Conservation (phyloP, 2,888 invertebrate genomes). For the Petrolisthes cinctipes region DNA sequence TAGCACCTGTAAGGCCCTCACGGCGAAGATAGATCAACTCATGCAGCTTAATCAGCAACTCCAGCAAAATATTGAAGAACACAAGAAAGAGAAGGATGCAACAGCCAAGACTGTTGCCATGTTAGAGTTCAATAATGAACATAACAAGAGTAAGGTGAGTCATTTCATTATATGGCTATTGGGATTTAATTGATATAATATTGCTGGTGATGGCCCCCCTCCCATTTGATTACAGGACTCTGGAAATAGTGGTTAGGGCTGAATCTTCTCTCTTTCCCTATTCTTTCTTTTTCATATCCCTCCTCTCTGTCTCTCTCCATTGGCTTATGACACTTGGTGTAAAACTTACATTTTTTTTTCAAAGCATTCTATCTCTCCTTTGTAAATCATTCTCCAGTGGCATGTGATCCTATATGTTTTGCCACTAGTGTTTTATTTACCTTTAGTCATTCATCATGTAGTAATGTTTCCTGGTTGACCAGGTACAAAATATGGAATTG, state of each 20-base stretch:
- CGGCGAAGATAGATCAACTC: conserved; percentile 28
- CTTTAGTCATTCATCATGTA: neutral
- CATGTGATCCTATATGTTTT: too few relatives aligned
- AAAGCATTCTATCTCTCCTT: too few relatives aligned
- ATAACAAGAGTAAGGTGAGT: conserved; percentile 56
- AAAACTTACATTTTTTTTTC: too few relatives aligned
- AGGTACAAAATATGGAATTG: conserved; percentile 50
- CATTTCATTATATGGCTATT: too few relatives aligned
- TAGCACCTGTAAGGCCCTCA: conserved; percentile 38
- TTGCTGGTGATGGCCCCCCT: neutral
- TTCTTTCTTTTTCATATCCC: neutral
- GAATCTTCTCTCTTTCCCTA: neutral
- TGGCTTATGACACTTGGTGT: too few relatives aligned
- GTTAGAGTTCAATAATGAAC: conserved; percentile 54
- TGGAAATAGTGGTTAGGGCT: too few relatives aligned
- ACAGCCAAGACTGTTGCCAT: conserved; percentile 41
- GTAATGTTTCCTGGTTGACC: neutral
- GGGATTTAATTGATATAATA: neutral
- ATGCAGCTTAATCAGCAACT: conserved; percentile 30
- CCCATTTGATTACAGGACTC: neutral
- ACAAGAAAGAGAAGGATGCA: conserved; percentile 38
- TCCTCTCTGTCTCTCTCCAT: too few relatives aligned
- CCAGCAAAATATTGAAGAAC: neutral
- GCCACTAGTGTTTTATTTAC: neutral
- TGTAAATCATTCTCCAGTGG: too few relatives aligned